These are phyloP conservation scores for Trichosurus vulpecula DNA, from an alignment of 2,797 vertebrate species.

Conservation along the genomic window DNA sequence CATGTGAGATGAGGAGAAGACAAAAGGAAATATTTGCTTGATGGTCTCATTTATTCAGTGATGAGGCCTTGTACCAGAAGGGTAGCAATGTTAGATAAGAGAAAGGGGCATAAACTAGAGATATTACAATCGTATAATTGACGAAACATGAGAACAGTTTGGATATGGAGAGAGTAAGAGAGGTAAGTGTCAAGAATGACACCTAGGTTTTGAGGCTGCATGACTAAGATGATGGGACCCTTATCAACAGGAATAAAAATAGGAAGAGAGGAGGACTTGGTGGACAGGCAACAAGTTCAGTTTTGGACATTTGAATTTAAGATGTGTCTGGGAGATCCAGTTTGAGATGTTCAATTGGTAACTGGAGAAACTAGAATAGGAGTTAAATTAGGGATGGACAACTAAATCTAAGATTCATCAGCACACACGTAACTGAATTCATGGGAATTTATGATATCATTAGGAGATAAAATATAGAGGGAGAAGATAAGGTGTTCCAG, in stretches of 20 bases:
- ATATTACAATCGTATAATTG: background rate
- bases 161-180: background rate
- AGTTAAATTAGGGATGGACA: background rate
- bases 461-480: background rate
- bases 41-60: background rate
- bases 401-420: background rate
- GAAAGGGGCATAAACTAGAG: too few relatives aligned
- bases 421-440: background rate
- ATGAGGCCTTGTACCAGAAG: background rate
- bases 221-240: background rate
- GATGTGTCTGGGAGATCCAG: background rate
- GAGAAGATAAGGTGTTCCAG: background rate
- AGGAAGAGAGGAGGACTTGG: background rate
- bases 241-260: background rate
- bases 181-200: background rate
- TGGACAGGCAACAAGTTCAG: background rate
- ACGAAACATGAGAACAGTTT: background rate
- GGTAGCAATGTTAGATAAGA: background rate
- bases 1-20: background rate
- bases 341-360: background rate
- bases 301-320: background rate
- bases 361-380: background rate
- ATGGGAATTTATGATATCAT: background rate
- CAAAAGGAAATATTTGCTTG: background rate
- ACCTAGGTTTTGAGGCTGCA: too few relatives aligned